A percentile compares a stretch with the other conserved stretches of the same genome.
phyloP scores from a whole-genome alignment of 2,888 invertebrate species.

The Tineola bisselliella region DNA sequence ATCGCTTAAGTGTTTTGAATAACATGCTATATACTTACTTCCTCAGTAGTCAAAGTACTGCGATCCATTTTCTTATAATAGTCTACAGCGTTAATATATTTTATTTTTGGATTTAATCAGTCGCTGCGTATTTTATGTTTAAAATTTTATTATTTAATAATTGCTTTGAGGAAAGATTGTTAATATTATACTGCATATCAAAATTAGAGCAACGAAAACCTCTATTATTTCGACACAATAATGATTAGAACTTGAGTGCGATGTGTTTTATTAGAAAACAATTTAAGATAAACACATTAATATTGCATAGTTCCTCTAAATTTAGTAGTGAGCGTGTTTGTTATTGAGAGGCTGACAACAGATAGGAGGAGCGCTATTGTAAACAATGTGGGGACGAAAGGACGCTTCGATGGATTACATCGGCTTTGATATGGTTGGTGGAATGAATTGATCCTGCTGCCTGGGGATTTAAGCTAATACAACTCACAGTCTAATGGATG shows the following conservation, averaged over 20 bases:
- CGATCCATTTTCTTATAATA: too few relatives aligned
- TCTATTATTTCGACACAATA: too few relatives aligned
- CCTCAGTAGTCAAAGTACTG: not conserved
- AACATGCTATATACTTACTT: not conserved
- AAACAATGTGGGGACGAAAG: constrained; percentile 5
- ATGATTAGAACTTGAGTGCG: too few relatives aligned
- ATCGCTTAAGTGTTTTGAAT: not conserved
- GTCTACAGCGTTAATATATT: too few relatives aligned
- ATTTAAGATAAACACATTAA: too few relatives aligned
- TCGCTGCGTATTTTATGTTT: too few relatives aligned
- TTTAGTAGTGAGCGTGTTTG: not conserved
- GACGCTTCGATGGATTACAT: constrained; percentile 1
- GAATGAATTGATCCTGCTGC: not conserved
- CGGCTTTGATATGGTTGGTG: not conserved
- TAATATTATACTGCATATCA: too few relatives aligned
- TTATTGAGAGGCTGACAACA: constrained; percentile 5
- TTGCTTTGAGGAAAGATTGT: too few relatives aligned
- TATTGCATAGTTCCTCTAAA: not conserved
- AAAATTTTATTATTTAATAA: too few relatives aligned
- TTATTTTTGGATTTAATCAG: too few relatives aligned
- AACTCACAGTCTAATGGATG: not conserved
- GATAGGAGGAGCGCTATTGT: not conserved
- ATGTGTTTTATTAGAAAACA: too few relatives aligned
- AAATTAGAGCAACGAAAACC: too few relatives aligned
- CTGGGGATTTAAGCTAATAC: not conserved